Evolutionary conservation across 2,888 invertebrate genomes (phyloP).

Genomic region (Cylloceria caligata): DNA sequence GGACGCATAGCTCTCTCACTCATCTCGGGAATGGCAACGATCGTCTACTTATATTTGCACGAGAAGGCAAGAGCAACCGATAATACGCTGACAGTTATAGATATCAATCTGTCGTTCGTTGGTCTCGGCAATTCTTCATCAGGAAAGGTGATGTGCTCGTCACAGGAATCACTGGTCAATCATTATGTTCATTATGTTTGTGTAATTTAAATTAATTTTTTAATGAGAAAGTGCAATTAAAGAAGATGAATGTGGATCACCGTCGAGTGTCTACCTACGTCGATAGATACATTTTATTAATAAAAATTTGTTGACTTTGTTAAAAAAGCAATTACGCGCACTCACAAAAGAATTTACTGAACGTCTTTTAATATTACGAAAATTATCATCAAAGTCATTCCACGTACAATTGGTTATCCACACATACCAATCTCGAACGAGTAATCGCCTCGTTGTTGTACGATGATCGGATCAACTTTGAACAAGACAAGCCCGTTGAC

Average conservation of each 20-base stretch:
- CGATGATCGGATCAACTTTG: slow-evolving; percentile 21
- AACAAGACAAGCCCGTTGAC: slow-evolving; percentile 34
- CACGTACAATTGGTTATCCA: neutral
- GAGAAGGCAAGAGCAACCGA: slow-evolving; percentile 21
- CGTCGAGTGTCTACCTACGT: too few species aligned
- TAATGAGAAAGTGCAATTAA: neutral
- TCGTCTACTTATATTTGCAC: slow-evolving; percentile 30
- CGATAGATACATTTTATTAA: too few species aligned
- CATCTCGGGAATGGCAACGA: slow-evolving; percentile 23
- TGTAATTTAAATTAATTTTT: too few species aligned
- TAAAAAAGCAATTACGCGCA: too few species aligned
- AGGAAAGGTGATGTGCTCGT: neutral
- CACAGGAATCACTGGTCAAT: neutral
- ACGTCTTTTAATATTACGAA: neutral
- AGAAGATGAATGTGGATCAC: too few species aligned
- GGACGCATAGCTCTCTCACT: slow-evolving; percentile 23
- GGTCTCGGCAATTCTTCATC: neutral
- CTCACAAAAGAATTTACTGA: too few species aligned
- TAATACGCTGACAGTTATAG: slow-evolving; percentile 48
- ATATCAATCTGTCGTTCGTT: slow-evolving; percentile 52
- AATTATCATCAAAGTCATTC: neutral
- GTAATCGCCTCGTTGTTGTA: too few species aligned
- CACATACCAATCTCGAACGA: neutral
- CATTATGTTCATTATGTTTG: neutral
- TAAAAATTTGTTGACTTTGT: neutral